These are phyloP conservation scores for Dinoponera quadriceps DNA, from an alignment of 1,140 invertebrate genomes.

Conservation along the genomic window DNA sequence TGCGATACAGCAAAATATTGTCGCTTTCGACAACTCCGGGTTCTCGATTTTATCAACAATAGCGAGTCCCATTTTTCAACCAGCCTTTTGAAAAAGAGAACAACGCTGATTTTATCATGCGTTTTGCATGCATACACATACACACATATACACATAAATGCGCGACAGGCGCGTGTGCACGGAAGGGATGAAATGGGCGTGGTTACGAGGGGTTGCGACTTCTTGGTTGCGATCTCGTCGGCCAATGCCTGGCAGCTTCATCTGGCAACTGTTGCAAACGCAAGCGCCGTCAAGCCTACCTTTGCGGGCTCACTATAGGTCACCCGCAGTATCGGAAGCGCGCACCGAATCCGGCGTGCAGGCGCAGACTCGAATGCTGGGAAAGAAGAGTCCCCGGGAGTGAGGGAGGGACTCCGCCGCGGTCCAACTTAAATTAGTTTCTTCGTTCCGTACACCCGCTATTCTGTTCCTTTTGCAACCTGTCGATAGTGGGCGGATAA, in stretches of 20 bases:
- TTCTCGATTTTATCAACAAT: neutral
- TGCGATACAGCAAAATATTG: too few relatives aligned
- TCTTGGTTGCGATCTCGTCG: constrained; percentile 64
- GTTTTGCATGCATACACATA: neutral
- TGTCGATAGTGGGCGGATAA: neutral
- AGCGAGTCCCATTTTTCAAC: neutral
- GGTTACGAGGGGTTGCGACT: constrained; percentile 65
- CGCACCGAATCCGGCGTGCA: constrained; percentile 44
- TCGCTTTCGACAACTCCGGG: too few relatives aligned
- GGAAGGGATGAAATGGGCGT: constrained; percentile 72
- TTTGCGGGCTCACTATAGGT: constrained; percentile 65
- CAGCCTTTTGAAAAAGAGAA: neutral
- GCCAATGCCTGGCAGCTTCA: constrained; percentile 69
- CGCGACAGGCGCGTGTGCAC: neutral
- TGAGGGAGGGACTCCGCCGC: neutral
- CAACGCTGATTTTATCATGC: neutral
- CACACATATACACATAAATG: neutral
- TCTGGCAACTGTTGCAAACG: constrained; percentile 80
- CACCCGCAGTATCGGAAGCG: constrained; percentile 18
- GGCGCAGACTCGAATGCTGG: constrained; percentile 65
- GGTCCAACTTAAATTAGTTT: neutral
- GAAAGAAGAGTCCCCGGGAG: neutral
- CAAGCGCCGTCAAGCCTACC: constrained; percentile 74
- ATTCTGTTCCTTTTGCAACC: neutral
- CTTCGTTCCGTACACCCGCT: neutral